phyloP scores from a whole-genome alignment of 2,888 invertebrate species.

The Phaonia tiefii region DNA sequence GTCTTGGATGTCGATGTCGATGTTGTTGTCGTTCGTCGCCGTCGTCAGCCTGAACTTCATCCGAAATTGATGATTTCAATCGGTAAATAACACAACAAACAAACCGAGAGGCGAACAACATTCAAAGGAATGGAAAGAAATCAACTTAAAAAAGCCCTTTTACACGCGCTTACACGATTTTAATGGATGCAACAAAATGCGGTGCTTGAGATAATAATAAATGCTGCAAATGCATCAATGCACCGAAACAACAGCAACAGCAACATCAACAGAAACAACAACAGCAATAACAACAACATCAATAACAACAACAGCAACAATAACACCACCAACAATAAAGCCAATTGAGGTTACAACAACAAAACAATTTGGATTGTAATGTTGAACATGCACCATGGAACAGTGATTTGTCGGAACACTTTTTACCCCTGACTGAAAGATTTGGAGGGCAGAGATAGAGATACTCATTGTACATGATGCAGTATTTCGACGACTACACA shows the following conservation, averaged over 20 bases:
- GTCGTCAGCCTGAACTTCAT: conserved; percentile 9
- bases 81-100: conserved; percentile 60
- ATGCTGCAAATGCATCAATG: conserved; percentile 57
- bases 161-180: conserved; percentile 67
- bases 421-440: too few species aligned
- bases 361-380: conserved; percentile 62
- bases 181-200: conserved; percentile 65
- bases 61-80: conserved; percentile 63
- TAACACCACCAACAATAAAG: neutral
- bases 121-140: conserved; percentile 3
- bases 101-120: conserved; percentile 9
- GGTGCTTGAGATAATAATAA: conserved; percentile 58
- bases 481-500: too few species aligned
- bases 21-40: neutral
- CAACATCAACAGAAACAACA: too few species aligned
- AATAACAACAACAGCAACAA: conserved; percentile 11
- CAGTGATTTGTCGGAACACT: conserved; percentile 6
- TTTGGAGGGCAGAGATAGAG: neutral
- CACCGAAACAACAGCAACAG: neutral
- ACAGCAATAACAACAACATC: conserved; percentile 19
- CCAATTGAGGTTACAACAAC: conserved; percentile 26
- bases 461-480: too few species aligned
- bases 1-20: neutral
- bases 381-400: neutral
- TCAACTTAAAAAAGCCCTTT: conserved; percentile 57